phyloP scores from a whole-genome alignment of 2,888 invertebrate genomes.

The Neoitamus cyanurus region DNA sequence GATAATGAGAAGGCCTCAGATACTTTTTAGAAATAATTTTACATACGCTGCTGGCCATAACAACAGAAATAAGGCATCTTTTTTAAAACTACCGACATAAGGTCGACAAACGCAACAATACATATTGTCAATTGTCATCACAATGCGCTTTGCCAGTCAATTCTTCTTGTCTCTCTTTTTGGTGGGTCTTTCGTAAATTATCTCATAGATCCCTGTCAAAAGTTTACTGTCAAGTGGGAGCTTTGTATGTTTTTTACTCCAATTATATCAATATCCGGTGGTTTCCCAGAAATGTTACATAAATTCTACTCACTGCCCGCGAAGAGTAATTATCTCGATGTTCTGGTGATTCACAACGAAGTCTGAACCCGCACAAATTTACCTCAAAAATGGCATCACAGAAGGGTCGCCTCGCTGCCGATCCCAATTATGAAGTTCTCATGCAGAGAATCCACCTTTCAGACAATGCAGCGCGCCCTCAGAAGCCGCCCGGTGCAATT shows the following conservation, averaged over 20 bases:
- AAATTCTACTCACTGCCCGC: background rate
- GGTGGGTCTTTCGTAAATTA: background rate
- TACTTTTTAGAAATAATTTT: background rate
- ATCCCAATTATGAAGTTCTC: conserved; percentile 61
- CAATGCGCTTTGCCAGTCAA: background rate
- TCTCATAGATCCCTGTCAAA: background rate
- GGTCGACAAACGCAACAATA: background rate
- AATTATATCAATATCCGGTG: conserved; percentile 8
- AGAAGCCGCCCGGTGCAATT: conserved; percentile 73
- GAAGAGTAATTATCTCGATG: background rate
- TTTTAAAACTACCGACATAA: background rate
- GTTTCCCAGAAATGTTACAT: conserved; percentile 9
- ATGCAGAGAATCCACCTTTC: conserved; percentile 62
- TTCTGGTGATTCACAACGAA: background rate
- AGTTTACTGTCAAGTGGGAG: background rate
- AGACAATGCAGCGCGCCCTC: conserved; percentile 61
- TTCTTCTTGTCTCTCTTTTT: background rate
- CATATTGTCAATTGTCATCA: background rate
- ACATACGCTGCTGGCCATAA: background rate
- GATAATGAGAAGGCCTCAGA: background rate
- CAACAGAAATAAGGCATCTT: background rate
- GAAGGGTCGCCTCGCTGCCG: conserved; percentile 53
- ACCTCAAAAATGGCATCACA: conserved; percentile 51
- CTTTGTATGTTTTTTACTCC: conserved; percentile 4
- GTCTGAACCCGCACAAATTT: background rate